Base-by-base conservation (phyloP, 1,140 invertebrate species). In the Agraylea sexmaculata region DNA sequence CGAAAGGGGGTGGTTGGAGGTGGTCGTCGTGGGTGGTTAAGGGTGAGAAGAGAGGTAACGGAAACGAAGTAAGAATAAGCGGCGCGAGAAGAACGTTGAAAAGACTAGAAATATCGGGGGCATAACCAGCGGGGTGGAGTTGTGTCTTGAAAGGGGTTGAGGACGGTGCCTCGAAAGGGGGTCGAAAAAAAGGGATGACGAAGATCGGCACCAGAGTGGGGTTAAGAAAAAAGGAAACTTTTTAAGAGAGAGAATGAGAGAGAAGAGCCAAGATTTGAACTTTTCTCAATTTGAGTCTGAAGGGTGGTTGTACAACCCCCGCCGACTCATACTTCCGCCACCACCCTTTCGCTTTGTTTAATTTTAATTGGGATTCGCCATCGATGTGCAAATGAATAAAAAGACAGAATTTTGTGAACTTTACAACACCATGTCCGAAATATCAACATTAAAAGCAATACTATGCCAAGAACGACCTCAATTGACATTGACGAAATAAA, bases 331-430 rank as follows among this genome's bases (percentile, higher is more conserved):
- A n/a, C n/a, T 13, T 40, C 19, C 29, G 38, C 29, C 18, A 16
- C 21, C 19, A 32, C 16, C 34, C 22, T 40, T 40, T 40, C 38
- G 29, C 38, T 29, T 31, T 31, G 17, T 40, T 40, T 29, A 40
- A 40, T 33, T 29, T 33, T 33, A 40, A 31, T 33, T 32, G 38
- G 38, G 34, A 40, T 29, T 33, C 38, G 29, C 28, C 17, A 25
- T 25, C 6, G n/a, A 25, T 7, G 23, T 25, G 20, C 16, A 35
- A 35, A 35, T 37, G 17, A 40, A n/a, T n/a, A n/a, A n/a, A n/a
- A n/a, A n/a, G n/a, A n/a, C n/a, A n/a, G n/a, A n/a, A n/a, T n/a
- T n/a, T n/a, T n/a, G n/a, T n/a, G n/a, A n/a, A n/a, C n/a, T n/a
- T n/a, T n/a, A n/a, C n/a, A n/a, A n/a, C n/a, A n/a, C n/a, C n/a